Conservation (phyloP, 1,140 invertebrate species). For the Cecropterus lyciades region DNA sequence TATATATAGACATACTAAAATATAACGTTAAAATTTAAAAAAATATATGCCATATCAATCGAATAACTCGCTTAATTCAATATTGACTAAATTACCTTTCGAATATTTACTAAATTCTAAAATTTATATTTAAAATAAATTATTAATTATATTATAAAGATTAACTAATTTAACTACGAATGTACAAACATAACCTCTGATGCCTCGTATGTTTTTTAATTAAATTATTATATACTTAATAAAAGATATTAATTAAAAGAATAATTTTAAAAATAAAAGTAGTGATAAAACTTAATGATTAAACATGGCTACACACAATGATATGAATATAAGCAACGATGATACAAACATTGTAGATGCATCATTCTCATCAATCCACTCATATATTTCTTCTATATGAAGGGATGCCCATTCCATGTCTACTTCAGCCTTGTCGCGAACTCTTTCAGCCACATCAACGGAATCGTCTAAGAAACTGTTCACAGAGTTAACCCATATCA, state of each 20-base stretch:
- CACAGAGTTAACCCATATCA: conserved; percentile 54
- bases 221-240: too few species aligned
- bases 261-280: too few species aligned
- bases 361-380: conserved; percentile 76
- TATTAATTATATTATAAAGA: not conserved
- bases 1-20: too few species aligned
- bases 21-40: too few species aligned
- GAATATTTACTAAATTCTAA: not conserved
- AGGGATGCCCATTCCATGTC: conserved; percentile 50
- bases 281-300: conserved; percentile 47
- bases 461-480: conserved; percentile 59
- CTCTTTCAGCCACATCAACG: conserved; percentile 41
- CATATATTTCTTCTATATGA: conserved; percentile 54
- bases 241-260: too few species aligned
- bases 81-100: conserved; percentile 23
- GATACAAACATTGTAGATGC: conserved; percentile 59
- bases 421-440: conserved; percentile 35
- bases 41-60: too few species aligned
- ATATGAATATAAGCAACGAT: conserved; percentile 49
- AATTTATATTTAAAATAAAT: not conserved
- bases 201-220: too few species aligned
- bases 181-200: too few species aligned
- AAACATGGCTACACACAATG: conserved; percentile 55
- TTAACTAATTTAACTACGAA: too few species aligned
- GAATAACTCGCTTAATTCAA: not conserved